Conservation (phyloP, 2,113 vertebrate species). For the Gasterosteus nipponicus region DNA sequence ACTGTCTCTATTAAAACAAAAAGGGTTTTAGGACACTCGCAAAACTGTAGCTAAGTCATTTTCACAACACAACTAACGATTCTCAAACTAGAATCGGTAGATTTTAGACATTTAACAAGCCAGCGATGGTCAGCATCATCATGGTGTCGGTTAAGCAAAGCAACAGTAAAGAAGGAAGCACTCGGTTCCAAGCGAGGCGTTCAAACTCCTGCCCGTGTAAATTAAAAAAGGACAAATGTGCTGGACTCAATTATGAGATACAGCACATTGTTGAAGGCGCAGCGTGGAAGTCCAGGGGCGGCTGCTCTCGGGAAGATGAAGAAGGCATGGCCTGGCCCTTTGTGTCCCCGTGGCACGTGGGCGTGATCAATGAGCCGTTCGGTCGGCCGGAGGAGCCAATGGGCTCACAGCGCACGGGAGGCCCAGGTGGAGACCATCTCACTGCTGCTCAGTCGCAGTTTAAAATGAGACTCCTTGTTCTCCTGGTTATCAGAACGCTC, state of each 20-base stretch:
- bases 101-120: constrained; percentile 13
- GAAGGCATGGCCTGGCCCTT: constrained; percentile 51
- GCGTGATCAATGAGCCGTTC: constrained; percentile 48
- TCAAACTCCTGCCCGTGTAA: constrained; percentile 48
- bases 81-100: not conserved
- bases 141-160: constrained; percentile 32
- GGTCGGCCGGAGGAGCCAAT: constrained; percentile 41
- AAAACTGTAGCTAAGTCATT: not conserved
- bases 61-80: not conserved
- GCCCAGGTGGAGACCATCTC: not conserved
- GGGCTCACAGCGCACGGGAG: not conserved
- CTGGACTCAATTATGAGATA: constrained; percentile 64
- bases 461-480: not conserved
- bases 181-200: constrained; percentile 59
- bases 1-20: not conserved
- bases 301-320: constrained; percentile 52
- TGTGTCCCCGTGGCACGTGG: constrained; percentile 54
- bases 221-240: constrained; percentile 66
- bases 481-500: constrained; percentile 6
- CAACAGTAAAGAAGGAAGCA: constrained; percentile 53
- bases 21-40: not conserved
- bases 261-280: constrained; percentile 63
- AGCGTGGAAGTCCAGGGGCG: constrained; percentile 46
- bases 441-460: not conserved
- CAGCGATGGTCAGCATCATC: constrained; percentile 33